Evolutionary conservation across 1,140 invertebrate species (phyloP), one percentile per base, ranked within the genome.

Genomic region (Tetragnatha versicolor): DNA sequence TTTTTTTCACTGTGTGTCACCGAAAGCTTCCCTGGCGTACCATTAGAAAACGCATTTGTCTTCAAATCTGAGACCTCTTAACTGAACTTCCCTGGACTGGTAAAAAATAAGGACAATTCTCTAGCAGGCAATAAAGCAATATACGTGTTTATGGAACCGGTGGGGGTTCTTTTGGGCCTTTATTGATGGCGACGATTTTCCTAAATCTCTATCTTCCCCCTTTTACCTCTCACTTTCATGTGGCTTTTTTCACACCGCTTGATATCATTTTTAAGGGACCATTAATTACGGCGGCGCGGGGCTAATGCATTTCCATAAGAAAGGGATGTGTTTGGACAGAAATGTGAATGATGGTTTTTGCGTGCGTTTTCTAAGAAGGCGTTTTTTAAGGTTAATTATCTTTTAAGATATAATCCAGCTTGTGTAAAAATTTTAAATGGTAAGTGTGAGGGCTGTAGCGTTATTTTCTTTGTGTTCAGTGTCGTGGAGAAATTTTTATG

Each of bases 1-100:
- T 49, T 58, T 72, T n/a, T 70, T 72, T 72, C 68, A 72, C 68
- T 55, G 35, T 17, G 17, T 33, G 33, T 33, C 49, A 72, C 27
- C 33, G 47, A 29, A 72, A 25, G 51, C 42, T 37, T 72, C 68
- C 68, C 68, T 33, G 22, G 51, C 31, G 68, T 58, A 55, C 68
- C 68, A 72, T 72, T 72, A 72, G 35, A 35, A 58, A 72, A 42
- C 68, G 20, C 68, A 72, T 72, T 72, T 72, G 68, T 72, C 51
- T 72, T 72, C 51, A 39, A 69, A 69, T 51, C 66, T 35, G 27
- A 31, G 68, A 66, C 33, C 39, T 22, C 45, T 72, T 55, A 31
- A 51, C 49, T 39, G 42, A 72, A 22, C 35, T 20, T 42, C 14
- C 10, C 17, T 17, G 33, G 27, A 37, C 9, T 58, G 22, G 17